Base-by-base conservation (phyloP, 2,888 invertebrate species). In the Parochlus steinenii region DNA sequence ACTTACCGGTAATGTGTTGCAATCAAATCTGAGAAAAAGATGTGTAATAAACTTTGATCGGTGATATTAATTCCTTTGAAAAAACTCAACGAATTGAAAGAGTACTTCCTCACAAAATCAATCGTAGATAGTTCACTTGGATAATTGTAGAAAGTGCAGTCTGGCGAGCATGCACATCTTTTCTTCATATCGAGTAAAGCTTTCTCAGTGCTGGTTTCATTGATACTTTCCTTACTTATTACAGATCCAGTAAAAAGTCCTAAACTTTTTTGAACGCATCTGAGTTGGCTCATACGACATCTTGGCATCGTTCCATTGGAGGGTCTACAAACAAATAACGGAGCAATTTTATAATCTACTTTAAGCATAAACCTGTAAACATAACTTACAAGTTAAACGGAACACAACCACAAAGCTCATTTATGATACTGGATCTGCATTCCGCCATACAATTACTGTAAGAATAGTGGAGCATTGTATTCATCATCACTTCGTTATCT, bases 1-100 rank as follows among this genome's bases (percentile, higher is more conserved):
- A n/a, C n/a, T n/a, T n/a, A n/a, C n/a, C 74, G 64, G 48, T 69
- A 76, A 44, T 69, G 64, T 5, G 70, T 72, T 4, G 73, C 71
- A 41, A 75, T 70, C 38, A 76, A 52, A 47, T 75, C 73, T 43
- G 67, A 69, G 48, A 71, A 75, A 50, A 67, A 78, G 17, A 77
- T 64, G 46, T 73, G 69, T 19, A 77, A 44, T 7, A 74, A 45
- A 6, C 71, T 70, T 29, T 66, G 63, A 45, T 74, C 67, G 4
- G 51, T 48, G 11, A 65, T 44, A 31, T 54, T 53, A 16, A 61
- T 48, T 19, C 57, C 55, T 39, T 58, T 53, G 39, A 61, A 62
- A 43, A 65, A 63, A 0, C 55, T 52, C n/a, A 61, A 46, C 5
- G 59, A 61, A 25, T 56, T 62, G 3, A 59, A 47, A 1, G 61